phyloP scores from a whole-genome alignment of 1,140 invertebrate species.

The Brachionus rotundiformis region DNA sequence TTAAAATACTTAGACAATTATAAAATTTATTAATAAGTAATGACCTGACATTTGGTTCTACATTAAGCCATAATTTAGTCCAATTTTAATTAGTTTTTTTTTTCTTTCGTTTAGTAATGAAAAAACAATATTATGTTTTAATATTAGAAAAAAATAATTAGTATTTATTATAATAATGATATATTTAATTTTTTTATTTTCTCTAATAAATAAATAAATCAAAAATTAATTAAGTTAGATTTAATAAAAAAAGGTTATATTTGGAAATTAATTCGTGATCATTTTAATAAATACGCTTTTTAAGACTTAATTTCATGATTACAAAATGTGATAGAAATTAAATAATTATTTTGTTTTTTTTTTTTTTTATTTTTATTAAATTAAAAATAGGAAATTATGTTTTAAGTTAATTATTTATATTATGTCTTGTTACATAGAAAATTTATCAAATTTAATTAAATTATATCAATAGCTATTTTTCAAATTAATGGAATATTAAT shows the following conservation, averaged over 20 bases:
- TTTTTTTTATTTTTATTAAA: neutral
- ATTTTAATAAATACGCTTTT: too few relatives aligned
- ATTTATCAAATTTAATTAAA: neutral
- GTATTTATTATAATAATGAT: too few relatives aligned
- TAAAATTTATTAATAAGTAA: neutral
- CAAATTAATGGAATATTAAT: slow-evolving; percentile 10
- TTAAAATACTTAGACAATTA: neutral
- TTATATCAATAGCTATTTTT: neutral
- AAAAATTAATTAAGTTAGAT: neutral
- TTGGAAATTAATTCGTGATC: too few relatives aligned
- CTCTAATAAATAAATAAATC: too few relatives aligned
- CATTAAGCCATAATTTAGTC: neutral
- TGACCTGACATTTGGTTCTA: neutral
- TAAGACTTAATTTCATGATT: too few relatives aligned
- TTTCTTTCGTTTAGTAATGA: neutral
- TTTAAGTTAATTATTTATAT: slow-evolving; percentile 5
- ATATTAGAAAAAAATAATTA: neutral
- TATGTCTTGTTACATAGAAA: neutral
- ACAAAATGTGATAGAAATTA: too few relatives aligned
- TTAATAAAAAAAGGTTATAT: neutral
- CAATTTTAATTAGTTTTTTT: neutral
- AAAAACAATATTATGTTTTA: neutral
- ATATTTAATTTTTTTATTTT: too few relatives aligned
- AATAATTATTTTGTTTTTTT: neutral
- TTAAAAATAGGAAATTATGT: neutral